A percentile compares a stretch with the other conserved stretches of the same genome.
These are phyloP conservation scores for Sandelia bainsii DNA, from an alignment of 2,797 vertebrate species.

Conservation along the genomic window DNA sequence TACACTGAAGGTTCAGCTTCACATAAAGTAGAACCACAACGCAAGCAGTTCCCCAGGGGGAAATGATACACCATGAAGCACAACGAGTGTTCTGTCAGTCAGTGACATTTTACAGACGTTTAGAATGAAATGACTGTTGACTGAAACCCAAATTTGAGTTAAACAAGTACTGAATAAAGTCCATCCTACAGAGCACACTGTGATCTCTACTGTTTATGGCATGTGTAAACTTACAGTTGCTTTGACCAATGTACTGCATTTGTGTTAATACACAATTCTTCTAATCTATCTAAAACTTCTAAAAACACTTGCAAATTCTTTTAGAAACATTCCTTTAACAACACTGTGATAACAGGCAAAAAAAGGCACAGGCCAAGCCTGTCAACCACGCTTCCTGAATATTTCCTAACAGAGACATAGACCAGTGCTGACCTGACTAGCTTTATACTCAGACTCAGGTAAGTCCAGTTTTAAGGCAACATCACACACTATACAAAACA, in stretches of 20 bases:
- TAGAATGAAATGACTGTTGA: conserved; percentile 6
- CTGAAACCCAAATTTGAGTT: neutral
- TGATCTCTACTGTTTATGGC: neutral
- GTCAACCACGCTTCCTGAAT: conserved; percentile 37
- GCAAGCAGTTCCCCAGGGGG: conserved; percentile 30
- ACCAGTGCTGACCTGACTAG: neutral
- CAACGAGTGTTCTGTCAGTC: conserved; percentile 13
- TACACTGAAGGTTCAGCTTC: conserved; percentile 62
- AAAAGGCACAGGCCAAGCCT: conserved; percentile 19
- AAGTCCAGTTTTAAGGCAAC: conserved; percentile 31
- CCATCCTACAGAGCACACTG: neutral
- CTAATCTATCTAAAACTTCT: no score
- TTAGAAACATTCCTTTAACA: conserved; percentile 26
- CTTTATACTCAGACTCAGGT: conserved; percentile 4
- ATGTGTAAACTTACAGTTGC: neutral
- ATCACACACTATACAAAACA: conserved; percentile 14
- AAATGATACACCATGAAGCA: conserved; percentile 32
- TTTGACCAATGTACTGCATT: neutral
- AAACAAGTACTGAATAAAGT: no score
- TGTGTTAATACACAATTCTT: neutral
- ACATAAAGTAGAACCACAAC: conserved; percentile 54
- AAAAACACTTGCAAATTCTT: neutral
- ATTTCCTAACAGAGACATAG: conserved; percentile 25
- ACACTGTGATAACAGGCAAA: conserved; percentile 22
- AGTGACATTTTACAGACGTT: conserved; percentile 37